Base-by-base conservation (phyloP, 2,888 invertebrate genomes). In the Chrysopilus asiliformis region DNA sequence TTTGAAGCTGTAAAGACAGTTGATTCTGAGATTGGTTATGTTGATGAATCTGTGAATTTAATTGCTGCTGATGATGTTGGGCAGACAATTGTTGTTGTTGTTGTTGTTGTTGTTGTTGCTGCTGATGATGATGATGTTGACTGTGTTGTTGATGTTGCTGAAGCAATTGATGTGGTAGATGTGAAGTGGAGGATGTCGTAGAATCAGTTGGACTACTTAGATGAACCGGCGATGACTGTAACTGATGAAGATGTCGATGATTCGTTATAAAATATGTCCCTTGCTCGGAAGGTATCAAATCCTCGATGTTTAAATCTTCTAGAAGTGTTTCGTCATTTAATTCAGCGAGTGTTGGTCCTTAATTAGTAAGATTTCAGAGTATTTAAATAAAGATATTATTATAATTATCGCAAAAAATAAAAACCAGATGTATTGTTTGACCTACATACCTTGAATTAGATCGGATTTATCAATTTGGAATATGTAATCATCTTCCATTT, bases 381-480 rank as follows among this genome's bases (percentile, higher is more conserved):
- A n/a, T n/a, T n/a, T n/a, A n/a, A n/a, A n/a, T n/a, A n/a, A n/a
- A n/a, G n/a, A n/a, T n/a, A n/a, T n/a, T n/a, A n/a, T n/a, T n/a
- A n/a, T n/a, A n/a, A n/a, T n/a, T n/a, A n/a, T n/a, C n/a, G n/a
- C n/a, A n/a, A n/a, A n/a, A n/a, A n/a, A n/a, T n/a, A n/a, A n/a
- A n/a, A n/a, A n/a, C n/a, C n/a, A n/a, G n/a, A n/a, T 7, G 14
- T 7, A 22, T 12, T 31, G n/a, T 4, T 31, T 15, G 15, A 17
- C 19, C 19, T 4, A 16, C 5, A 19, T 36, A 42, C 39, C 53
- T 59, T 84, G 77, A 49, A 87, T 81, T 43, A 84, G 68, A 64
- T 87, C 87, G 25, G 82, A 76, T 63, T 86, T 84, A 58, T 89
- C 87, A 36, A 86, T 83, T 69, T 85, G 78, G 57, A 87, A 85